phyloP scores from a whole-genome alignment of 2,888 invertebrate species.

The Neocrepidodera transversa region DNA sequence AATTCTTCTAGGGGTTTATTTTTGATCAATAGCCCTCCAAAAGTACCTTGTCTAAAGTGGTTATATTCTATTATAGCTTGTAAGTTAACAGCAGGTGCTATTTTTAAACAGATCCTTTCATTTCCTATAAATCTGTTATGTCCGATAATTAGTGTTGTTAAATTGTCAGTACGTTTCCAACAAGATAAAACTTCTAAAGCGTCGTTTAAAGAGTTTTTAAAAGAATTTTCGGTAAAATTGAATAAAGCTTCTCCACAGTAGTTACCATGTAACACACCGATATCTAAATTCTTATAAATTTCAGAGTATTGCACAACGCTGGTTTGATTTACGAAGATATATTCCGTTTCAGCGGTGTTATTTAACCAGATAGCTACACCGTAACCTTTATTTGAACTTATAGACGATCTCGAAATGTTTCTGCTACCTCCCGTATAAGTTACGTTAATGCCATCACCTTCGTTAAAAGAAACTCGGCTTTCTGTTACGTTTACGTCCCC shows the following conservation, averaged over 20 bases:
- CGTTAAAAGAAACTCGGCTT: conserved; percentile 87
- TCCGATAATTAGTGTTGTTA: conserved; percentile 77
- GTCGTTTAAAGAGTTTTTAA: conserved; percentile 79
- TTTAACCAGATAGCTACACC: conserved; percentile 92
- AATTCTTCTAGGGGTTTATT: conserved; percentile 84
- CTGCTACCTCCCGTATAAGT: conserved; percentile 94
- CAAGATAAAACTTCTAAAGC: conserved; percentile 86
- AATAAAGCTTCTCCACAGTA: conserved; percentile 85
- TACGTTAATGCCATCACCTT: conserved; percentile 94
- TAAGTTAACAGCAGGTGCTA: conserved; percentile 84
- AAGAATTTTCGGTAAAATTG: conserved; percentile 91
- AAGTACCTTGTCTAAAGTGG: conserved; percentile 81
- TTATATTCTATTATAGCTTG: conserved; percentile 85
- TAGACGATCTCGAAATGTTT: conserved; percentile 85
- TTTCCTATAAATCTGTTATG: conserved; percentile 85
- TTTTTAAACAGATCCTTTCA: conserved; percentile 75
- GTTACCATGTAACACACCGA: conserved; percentile 91
- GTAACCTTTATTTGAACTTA: conserved; percentile 88
- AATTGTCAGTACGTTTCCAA: conserved; percentile 68
- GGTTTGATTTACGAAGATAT: conserved; percentile 82
- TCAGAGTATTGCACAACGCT: conserved; percentile 86
- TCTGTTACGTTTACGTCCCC: conserved; percentile 94
- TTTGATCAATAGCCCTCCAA: conserved; percentile 84
- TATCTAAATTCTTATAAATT: conserved; percentile 85
- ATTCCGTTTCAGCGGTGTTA: conserved; percentile 80